Conservation (phyloP, 1,140 invertebrate genomes). For the Contarinia nasturtii region DNA sequence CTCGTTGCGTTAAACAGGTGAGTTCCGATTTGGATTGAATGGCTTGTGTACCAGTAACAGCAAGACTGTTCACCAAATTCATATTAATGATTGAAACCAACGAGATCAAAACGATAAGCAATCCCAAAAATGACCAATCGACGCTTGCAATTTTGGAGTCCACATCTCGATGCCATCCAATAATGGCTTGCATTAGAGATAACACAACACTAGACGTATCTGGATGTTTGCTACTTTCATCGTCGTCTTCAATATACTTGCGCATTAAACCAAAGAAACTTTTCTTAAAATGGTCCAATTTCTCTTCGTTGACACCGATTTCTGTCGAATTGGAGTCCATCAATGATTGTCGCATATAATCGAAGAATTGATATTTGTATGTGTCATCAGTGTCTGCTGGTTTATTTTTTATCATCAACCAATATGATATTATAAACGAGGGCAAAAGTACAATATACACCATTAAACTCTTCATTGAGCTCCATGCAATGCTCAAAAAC, state of each 20-base stretch:
- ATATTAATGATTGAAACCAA: background rate
- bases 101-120: background rate
- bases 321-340: background rate
- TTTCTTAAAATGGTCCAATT: background rate
- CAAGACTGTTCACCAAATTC: slow-evolving; percentile 1
- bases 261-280: background rate
- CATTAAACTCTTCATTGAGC: slow-evolving; percentile 1
- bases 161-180: background rate
- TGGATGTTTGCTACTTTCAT: background rate
- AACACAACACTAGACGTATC: background rate
- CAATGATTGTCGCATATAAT: background rate
- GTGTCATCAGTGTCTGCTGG: background rate
- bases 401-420: background rate
- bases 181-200: background rate
- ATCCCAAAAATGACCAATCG: background rate
- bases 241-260: background rate
- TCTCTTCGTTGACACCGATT: background rate
- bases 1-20: background rate
- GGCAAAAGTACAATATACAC: background rate
- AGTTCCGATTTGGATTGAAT: background rate
- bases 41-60: background rate
- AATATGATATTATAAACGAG: background rate
- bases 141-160: background rate
- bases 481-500: background rate
- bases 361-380: background rate